Evolutionary conservation across 2,888 invertebrate species (phyloP).

Genomic region (Philhelius pedissequus): DNA sequence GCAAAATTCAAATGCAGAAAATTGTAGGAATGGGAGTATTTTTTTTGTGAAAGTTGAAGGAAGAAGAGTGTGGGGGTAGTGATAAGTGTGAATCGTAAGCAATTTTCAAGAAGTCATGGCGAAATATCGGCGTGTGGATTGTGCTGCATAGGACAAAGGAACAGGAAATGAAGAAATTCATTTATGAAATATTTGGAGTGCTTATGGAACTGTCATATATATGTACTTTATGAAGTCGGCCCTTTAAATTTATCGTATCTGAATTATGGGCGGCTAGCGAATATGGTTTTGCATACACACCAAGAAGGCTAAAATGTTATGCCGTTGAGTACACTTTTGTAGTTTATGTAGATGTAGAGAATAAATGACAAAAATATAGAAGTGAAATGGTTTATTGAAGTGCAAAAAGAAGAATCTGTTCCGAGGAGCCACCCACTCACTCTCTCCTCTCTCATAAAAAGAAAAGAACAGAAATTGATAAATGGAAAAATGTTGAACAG

Average conservation of each 20-base stretch:
- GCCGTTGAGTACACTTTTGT: conserved; percentile 1
- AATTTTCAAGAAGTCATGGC: not conserved
- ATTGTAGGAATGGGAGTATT: not conserved
- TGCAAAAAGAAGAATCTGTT: not conserved
- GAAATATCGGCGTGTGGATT: not conserved
- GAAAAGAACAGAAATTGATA: conserved; percentile 30
- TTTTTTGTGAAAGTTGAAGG: not conserved
- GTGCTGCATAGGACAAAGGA: not conserved
- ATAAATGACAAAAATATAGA: conserved; percentile 1
- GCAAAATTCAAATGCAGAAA: conserved; percentile 15
- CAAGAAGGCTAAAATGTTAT: not conserved
- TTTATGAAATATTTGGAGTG: conserved; percentile 31
- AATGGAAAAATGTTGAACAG: conserved; percentile 46
- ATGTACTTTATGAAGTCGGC: conserved; percentile 37
- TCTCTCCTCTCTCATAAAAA: not conserved
- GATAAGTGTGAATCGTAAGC: not conserved
- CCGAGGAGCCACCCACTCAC: not conserved
- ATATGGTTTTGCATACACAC: not conserved
- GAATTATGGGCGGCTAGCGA: not conserved
- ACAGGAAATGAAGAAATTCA: conserved; percentile 37
- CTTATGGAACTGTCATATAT: conserved; percentile 43
- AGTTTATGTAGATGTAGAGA: not conserved
- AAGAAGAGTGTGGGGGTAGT: no score
- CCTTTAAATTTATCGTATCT: conserved; percentile 19
- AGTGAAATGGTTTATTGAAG: conserved; percentile 16